Evolutionary conservation across 2,797 vertebrate genomes (phyloP).

Genomic region (Vireo griseus): DNA sequence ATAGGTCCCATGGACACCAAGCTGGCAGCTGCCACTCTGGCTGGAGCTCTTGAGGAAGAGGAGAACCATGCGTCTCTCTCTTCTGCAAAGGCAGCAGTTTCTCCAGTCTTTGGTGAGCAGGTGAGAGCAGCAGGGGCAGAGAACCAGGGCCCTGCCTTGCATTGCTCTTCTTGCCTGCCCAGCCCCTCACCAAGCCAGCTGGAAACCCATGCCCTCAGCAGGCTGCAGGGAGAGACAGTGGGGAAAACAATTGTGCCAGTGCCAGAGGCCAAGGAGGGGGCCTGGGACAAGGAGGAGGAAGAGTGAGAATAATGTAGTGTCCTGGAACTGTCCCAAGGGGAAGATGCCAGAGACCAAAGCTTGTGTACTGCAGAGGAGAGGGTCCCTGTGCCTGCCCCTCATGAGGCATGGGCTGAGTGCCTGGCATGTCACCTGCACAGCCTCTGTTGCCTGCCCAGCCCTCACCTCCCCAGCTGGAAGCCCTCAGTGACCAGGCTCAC

Average conservation of each 20-base stretch:
- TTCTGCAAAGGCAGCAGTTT: not conserved
- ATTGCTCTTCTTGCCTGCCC: not conserved
- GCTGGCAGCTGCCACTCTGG: not conserved
- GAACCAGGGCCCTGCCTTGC: not conserved
- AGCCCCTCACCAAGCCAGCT: not conserved
- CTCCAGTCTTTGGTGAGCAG: no score
- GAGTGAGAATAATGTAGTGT: not conserved
- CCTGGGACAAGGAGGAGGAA: not conserved
- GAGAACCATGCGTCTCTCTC: fast-evolving
- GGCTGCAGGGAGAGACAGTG: not conserved
- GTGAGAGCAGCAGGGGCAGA: not conserved
- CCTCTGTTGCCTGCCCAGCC: fast-evolving
- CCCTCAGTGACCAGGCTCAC: not conserved
- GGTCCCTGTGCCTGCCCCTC: not conserved
- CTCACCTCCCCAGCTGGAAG: not conserved
- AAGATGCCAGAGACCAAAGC: not conserved
- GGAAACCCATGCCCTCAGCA: not conserved
- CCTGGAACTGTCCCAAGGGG: not conserved
- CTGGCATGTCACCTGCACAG: not conserved
- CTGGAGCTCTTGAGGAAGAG: not conserved
- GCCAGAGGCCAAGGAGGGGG: not conserved
- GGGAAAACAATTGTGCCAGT: not conserved
- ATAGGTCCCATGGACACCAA: fast-evolving
- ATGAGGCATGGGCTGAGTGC: not conserved
- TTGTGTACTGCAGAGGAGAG: not conserved